Conservation (phyloP, 1,140 invertebrate species). For the Gonioctena quinquepunctata region DNA sequence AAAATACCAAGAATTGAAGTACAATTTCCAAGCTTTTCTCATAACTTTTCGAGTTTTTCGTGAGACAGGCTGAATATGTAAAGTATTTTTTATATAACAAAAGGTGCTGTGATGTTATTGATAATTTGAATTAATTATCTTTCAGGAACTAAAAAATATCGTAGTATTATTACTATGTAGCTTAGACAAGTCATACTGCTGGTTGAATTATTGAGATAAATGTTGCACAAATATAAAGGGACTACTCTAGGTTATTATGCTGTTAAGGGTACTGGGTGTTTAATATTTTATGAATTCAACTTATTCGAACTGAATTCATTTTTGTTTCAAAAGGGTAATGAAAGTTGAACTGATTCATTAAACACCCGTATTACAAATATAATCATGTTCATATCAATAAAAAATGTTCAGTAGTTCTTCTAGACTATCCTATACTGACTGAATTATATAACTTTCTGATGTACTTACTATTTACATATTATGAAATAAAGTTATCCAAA, state of each 20-base stretch:
- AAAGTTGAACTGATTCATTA: not conserved
- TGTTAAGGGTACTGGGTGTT: not conserved
- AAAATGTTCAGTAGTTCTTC: conserved; percentile 1
- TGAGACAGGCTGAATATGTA: not conserved
- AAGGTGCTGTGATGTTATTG: not conserved
- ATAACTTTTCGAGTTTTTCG: not conserved
- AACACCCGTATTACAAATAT: not conserved
- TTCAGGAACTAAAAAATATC: not conserved
- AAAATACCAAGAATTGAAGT: too few relatives aligned
- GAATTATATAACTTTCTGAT: conserved; percentile 23
- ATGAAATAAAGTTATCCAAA: conserved; percentile 10
- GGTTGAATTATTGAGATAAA: not conserved
- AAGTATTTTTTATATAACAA: not conserved
- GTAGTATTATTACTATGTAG: not conserved
- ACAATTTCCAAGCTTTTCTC: not conserved
- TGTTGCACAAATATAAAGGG: not conserved
- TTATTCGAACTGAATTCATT: not conserved
- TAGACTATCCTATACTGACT: conserved; percentile 22
- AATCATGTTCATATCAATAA: conserved; percentile 11
- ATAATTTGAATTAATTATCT: not conserved
- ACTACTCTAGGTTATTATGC: not conserved
- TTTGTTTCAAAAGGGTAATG: too few relatives aligned
- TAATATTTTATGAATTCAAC: not conserved
- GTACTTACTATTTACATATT: conserved; percentile 15
- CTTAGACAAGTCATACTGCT: not conserved